Evolutionary conservation across 2,113 vertebrate species (phyloP), one percentile per base, ranked within the genome.

Genomic region (Megalops atlanticus): DNA sequence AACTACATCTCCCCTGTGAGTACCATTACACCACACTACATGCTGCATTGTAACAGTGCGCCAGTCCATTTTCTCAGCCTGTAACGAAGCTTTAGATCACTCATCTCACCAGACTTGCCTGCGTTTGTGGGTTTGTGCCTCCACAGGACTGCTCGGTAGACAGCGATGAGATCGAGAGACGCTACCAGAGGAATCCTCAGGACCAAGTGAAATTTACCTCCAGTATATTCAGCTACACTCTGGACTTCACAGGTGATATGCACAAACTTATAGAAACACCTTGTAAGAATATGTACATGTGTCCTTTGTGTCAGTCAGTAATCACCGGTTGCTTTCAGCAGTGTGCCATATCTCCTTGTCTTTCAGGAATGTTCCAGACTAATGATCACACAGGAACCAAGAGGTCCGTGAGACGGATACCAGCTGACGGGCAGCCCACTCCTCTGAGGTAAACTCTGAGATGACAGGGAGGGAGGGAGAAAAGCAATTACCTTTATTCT

Each of bases 131-230:
- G 52, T 76, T 18, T 69, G n/a, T 76, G 75, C 43, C 33, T 18
- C 18, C 39, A 70, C 54, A 76, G 38, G 43, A 54, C 1, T 31
- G 80, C 41, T 81, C 80, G 33, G 11, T 81, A 12, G 76, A 5
- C 43, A 77, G 74, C 70, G 31, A 69, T 47, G 74, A 81, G 39
- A 70, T 81, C 45, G 80, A 81, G 49, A 58, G 52, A 31, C 40
- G 40, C 14, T 81, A 81, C n/a, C 80, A 69, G 54, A 73, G 40
- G 27, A 81, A 68, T 35, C 80, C 80, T 31, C 80, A 81, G 24
- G 80, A 58, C n/a, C 41, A 75, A 4, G 7, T 81, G 43, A 40
- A 35, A 33, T 81, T 81, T 14, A 77, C 39, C 2, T 24, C 49
- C 21, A 40, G 58, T 36, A n/a, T 0, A 27, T 77, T 77, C 39